These are phyloP conservation scores for Phenganax subtilis DNA, from an alignment of 92 coral and sea anemone species.

Conservation along the genomic window DNA sequence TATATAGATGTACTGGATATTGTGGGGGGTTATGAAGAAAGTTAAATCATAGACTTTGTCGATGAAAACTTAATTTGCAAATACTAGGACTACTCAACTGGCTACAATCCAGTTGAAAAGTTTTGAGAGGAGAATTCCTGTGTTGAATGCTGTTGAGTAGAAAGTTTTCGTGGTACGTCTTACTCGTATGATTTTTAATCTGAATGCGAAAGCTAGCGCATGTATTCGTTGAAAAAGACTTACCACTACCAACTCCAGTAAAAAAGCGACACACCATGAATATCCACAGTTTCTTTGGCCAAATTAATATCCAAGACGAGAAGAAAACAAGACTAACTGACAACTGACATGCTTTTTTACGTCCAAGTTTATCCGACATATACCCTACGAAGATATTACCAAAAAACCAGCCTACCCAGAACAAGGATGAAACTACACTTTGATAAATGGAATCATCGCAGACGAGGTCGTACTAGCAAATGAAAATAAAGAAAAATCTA, in stretches of 20 bases:
- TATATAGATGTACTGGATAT: too few species aligned
- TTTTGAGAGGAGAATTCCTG: too few species aligned
- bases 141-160: too few species aligned
- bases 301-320: slow-evolving; percentile 57
- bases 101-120: too few species aligned
- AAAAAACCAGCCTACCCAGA: slow-evolving; percentile 70
- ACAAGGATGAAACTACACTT: slow-evolving; percentile 68
- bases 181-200: too few species aligned
- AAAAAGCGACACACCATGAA: slow-evolving; percentile 60
- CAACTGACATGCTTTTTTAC: slow-evolving; percentile 55
- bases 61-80: too few species aligned
- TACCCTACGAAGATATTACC: slow-evolving; percentile 65
- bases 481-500: not conserved
- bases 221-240: slow-evolving; percentile 17
- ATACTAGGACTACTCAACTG: too few species aligned
- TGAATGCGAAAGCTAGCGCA: too few species aligned
- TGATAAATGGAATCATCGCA: slow-evolving; percentile 68
- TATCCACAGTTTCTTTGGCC: slow-evolving; percentile 66
- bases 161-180: too few species aligned
- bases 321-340: slow-evolving; percentile 75
- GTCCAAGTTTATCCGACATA: slow-evolving; percentile 71
- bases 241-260: slow-evolving; percentile 75
- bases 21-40: too few species aligned
- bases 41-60: too few species aligned
- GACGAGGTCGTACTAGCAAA: slow-evolving; percentile 72